Percentiles rank a stretch among this genome's conserved stretches.
Conservation (phyloP, 2,888 invertebrate species). For the Chrysotoxum bicinctum region DNA sequence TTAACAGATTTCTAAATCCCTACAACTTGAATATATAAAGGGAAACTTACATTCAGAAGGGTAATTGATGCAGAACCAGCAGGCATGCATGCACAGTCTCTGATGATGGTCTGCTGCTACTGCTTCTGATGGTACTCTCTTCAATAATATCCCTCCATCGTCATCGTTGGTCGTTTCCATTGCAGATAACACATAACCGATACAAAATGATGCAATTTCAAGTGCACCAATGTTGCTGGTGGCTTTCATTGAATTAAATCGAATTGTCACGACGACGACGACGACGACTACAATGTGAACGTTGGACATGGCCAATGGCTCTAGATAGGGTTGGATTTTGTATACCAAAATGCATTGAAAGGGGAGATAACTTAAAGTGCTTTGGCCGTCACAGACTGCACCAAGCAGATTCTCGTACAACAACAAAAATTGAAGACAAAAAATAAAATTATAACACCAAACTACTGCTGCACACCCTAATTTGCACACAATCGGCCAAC, state of each 20-base stretch:
- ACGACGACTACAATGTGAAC: constrained; percentile 49
- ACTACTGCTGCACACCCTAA: constrained; percentile 56
- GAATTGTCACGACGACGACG: constrained; percentile 61
- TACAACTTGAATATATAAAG: constrained; percentile 30
- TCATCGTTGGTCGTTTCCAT: constrained; percentile 23
- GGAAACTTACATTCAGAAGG: constrained; percentile 32
- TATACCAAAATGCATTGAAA: background rate
- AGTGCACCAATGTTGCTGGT: constrained; percentile 48
- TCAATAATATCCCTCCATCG: background rate
- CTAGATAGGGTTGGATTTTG: constrained; percentile 37
- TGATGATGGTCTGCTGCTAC: background rate
- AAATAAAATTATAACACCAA: constrained; percentile 9
- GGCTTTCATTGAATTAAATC: constrained; percentile 63
- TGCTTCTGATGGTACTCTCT: constrained; percentile 4
- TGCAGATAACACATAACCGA: constrained; percentile 46
- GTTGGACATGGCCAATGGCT: background rate
- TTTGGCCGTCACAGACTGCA: constrained; percentile 39
- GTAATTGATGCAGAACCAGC: constrained; percentile 59
- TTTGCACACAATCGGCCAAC: constrained; percentile 69
- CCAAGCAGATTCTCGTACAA: too few relatives aligned
- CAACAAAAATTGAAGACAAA: background rate
- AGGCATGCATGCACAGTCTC: background rate
- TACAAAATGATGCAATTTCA: constrained; percentile 57
- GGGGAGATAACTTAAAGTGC: constrained; percentile 41
- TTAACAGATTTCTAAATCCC: constrained; percentile 29